Evolutionary conservation across 1,140 invertebrate species (phyloP).

Genomic region (Zaprionus africanus): DNA sequence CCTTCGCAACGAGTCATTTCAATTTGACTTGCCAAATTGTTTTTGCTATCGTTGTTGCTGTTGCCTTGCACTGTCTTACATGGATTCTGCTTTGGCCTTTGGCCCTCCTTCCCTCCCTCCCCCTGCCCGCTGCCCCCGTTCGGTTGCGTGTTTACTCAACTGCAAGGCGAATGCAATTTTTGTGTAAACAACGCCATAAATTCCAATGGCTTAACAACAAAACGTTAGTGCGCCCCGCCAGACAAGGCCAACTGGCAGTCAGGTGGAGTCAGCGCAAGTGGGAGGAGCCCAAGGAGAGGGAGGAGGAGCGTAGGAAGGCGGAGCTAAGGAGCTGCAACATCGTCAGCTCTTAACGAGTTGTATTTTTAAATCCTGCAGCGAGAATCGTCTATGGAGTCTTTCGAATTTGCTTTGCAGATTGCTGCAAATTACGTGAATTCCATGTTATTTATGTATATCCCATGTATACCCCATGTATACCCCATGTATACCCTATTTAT

Average conservation of each 20-base stretch:
- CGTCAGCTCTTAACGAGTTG: constrained; percentile 41
- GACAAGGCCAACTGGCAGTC: constrained; percentile 62
- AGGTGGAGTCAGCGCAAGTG: constrained; percentile 15
- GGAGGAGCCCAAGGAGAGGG: neutral
- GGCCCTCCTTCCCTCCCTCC: neutral
- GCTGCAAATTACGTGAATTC: constrained; percentile 23
- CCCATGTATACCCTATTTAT: no score
- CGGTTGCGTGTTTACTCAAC: constrained; percentile 72
- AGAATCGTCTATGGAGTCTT: constrained; percentile 1
- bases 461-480: neutral
- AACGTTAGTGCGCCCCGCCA: constrained; percentile 59
- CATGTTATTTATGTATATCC: neutral
- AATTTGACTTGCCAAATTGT: constrained; percentile 55
- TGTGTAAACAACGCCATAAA: constrained; percentile 82
- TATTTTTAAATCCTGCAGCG: constrained; percentile 25
- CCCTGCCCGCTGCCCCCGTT: neutral
- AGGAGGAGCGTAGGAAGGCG: neutral
- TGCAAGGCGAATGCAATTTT: constrained; percentile 81
- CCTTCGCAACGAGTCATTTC: constrained; percentile 36
- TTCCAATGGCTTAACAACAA: constrained; percentile 80
- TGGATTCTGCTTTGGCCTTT: constrained; percentile 8
- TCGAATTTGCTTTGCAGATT: constrained; percentile 48
- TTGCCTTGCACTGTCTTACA: neutral
- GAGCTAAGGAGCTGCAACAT: constrained; percentile 1
- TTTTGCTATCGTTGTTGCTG: constrained; percentile 3